Evolutionary conservation across 2,113 vertebrate species (phyloP).

Genomic region (Grammomys dolichurus): DNA sequence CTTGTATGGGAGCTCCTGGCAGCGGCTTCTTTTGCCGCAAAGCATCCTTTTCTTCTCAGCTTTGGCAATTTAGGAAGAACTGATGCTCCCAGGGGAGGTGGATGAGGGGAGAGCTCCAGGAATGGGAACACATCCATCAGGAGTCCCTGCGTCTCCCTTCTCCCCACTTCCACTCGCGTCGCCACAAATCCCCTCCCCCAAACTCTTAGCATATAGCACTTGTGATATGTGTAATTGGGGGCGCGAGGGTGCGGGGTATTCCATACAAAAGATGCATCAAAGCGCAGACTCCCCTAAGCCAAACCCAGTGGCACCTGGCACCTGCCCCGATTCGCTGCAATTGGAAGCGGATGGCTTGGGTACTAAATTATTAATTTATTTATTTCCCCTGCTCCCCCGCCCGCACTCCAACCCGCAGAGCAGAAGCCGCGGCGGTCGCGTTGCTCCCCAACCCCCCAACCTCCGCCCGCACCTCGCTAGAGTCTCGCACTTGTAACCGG

Average conservation of each 20-base stretch:
- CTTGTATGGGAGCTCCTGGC: neutral
- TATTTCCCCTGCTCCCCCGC: neutral
- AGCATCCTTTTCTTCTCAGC: slow-evolving; percentile 24
- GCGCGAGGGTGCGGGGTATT: neutral
- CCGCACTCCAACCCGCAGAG: neutral
- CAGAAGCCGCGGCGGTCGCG: neutral
- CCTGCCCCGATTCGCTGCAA: slow-evolving; percentile 40
- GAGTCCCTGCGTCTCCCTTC: neutral
- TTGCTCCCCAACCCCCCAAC: neutral
- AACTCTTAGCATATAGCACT: neutral
- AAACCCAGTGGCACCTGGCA: slow-evolving; percentile 5
- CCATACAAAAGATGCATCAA: neutral
- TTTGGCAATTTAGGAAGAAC: slow-evolving; percentile 34
- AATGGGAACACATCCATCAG: neutral
- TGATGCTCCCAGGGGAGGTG: slow-evolving; percentile 24
- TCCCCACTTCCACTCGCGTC: neutral
- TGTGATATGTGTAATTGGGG: neutral
- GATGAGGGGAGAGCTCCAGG: slow-evolving; percentile 13
- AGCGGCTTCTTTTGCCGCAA: slow-evolving; percentile 63
- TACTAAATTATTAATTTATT: slow-evolving; percentile 69
- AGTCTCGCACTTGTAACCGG: slow-evolving; percentile 56
- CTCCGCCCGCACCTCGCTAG: slow-evolving; percentile 42
- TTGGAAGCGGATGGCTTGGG: slow-evolving; percentile 27
- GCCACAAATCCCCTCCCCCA: neutral
- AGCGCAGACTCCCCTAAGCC: slow-evolving; percentile 10